Evolutionary conservation across 2,113 vertebrate genomes (phyloP).

Genomic region (Blennius ocellaris): DNA sequence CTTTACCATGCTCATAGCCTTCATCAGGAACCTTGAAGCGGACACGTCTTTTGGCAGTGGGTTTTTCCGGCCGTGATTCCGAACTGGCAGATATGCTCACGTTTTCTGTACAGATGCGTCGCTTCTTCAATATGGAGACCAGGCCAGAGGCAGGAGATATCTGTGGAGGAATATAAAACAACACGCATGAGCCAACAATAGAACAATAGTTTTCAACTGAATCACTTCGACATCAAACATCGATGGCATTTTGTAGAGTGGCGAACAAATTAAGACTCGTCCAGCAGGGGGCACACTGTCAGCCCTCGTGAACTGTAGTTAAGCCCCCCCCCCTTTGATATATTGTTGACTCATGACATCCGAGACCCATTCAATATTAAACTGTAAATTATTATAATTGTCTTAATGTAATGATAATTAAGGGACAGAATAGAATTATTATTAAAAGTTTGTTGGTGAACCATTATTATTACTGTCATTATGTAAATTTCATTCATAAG

Average conservation of each 20-base stretch:
- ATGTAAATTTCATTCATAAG: background rate
- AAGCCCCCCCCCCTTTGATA: background rate
- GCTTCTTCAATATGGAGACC: constrained; percentile 96
- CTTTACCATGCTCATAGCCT: constrained; percentile 88
- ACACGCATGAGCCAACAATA: no score
- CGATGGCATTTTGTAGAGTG: background rate
- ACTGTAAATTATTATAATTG: no score
- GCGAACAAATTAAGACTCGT: background rate
- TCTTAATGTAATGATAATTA: no score
- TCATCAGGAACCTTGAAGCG: constrained; percentile 93
- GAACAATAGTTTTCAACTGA: no score
- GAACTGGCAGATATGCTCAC: constrained; percentile 71
- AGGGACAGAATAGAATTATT: no score
- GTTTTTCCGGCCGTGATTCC: constrained; percentile 75
- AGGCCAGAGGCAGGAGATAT: constrained; percentile 87
- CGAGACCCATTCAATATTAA: no score
- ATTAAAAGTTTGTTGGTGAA: no score
- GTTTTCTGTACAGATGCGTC: constrained; percentile 61
- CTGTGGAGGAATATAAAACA: constrained; percentile 71
- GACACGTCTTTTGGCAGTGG: constrained; percentile 88
- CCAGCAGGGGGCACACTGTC: constrained; percentile 46
- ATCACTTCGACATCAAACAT: background rate
- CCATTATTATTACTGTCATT: background rate
- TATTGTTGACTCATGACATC: background rate
- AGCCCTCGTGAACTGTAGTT: constrained; percentile 5